Evolutionary conservation across 1,140 invertebrate genomes (phyloP).

Genomic region (Idris sp.): DNA sequence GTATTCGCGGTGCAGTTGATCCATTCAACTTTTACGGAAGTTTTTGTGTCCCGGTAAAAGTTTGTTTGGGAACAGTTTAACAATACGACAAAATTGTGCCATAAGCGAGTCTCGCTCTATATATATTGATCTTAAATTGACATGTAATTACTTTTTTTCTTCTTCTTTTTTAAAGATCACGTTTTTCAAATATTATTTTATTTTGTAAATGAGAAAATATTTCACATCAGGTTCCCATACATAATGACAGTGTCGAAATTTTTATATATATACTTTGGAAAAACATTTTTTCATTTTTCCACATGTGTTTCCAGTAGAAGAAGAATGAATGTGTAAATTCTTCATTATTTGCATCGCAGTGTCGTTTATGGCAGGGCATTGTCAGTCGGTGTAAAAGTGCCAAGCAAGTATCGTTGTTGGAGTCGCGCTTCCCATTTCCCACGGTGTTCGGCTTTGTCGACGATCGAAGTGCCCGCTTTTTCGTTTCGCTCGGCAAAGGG

Average conservation of each 20-base stretch:
- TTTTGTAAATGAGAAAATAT: no score
- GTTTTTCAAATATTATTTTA: no score
- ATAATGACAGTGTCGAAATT: no score
- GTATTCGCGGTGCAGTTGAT: conserved; percentile 39
- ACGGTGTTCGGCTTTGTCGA: conserved; percentile 74
- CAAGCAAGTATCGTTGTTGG: conserved; percentile 36
- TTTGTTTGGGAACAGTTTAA: conserved; percentile 21
- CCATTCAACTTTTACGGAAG: conserved; percentile 19
- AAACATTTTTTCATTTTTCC: no score
- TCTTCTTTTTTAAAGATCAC: no score
- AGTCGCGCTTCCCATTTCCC: conserved; percentile 70
- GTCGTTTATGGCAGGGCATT: conserved; percentile 17
- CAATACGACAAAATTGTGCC: no score
- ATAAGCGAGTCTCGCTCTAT: no score
- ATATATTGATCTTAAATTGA: no score
- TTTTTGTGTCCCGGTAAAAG: conserved; percentile 20
- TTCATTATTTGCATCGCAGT: conserved; percentile 34
- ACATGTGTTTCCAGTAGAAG: neutral
- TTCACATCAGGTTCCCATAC: no score
- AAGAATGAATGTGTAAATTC: conserved; percentile 30
- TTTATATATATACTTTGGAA: no score
- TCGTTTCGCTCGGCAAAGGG: conserved; percentile 59
- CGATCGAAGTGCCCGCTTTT: conserved; percentile 58
- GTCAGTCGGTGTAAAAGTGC: conserved; percentile 58
- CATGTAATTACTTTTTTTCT: no score